phyloP scores from a whole-genome alignment of 2,113 vertebrate species.

The Dasyurus viverrinus region DNA sequence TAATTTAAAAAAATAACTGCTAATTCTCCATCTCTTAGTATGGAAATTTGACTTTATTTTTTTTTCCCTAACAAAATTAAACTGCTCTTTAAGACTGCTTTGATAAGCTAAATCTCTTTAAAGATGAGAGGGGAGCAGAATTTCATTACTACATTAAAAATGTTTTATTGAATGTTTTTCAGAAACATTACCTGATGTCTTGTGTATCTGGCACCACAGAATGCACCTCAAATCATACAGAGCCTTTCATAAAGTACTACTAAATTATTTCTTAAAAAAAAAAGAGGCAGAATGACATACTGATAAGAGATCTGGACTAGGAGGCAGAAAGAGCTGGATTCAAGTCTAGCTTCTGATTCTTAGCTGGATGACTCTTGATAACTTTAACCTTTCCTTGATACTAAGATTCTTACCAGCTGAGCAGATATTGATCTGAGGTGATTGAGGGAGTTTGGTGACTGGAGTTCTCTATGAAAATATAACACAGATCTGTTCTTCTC shows the following conservation, averaged over 20 bases:
- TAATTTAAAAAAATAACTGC: not conserved
- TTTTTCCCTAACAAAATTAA: not conserved
- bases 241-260: not conserved
- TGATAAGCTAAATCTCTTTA: not conserved
- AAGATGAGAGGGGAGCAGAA: not conserved
- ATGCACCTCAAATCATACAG: slow-evolving; percentile 16
- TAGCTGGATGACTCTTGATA: not conserved
- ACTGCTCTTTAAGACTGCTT: not conserved
- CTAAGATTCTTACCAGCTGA: not conserved
- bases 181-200: slow-evolving; percentile 17
- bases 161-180: slow-evolving; percentile 52
- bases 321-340: not conserved
- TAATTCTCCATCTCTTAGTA: not conserved
- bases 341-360: not conserved
- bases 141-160: not conserved
- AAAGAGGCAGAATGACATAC: slow-evolving; percentile 9
- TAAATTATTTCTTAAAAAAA: slow-evolving; percentile 11
- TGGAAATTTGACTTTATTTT: not conserved
- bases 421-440: no score
- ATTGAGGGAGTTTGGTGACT: not conserved
- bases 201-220: not conserved
- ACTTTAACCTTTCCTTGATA: not conserved
- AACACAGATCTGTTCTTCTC: not conserved
- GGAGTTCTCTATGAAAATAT: not conserved
- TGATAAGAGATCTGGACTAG: not conserved